Base-by-base conservation (phyloP, 2,113 vertebrate genomes). In the Mirza zaza region DNA sequence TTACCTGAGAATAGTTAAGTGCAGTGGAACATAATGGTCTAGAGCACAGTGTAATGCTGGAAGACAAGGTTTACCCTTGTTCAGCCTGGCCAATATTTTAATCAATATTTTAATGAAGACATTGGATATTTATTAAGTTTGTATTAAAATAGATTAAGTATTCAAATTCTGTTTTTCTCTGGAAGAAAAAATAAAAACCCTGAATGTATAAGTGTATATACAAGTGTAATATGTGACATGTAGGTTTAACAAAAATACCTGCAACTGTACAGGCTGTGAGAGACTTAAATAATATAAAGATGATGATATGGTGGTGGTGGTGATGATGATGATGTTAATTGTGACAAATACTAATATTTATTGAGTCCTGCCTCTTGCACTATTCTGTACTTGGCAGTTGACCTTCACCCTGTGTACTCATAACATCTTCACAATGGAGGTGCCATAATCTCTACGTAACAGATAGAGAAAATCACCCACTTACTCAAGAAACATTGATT, bases 71-170 rank as follows among this genome's bases (percentile, higher is more conserved):
- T 77, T 61, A 50, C 14, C 21, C 23, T 3, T 84, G 8, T 77
- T 87, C 27, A 29, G 52, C 14, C 63, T 65, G 61, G 20, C 39
- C 52, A 68, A n/a, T 77, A 39, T 63, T 92, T 94, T 90, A 91
- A 73, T 93, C n/a, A 48, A 21, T 63, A 86, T 55, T 92, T 95
- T 97, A 39, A 67, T 67, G 34, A 93, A 86, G 27, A 83, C 15
- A 61, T 23, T 63, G 15, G 17, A 32, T 79, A 8, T 57, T 82
- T 91, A 63, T 81, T 85, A 81, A 67, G 18, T 84, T 85, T 90
- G 34, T 2, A 67, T 20, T 79, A 11, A 92, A 45, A 75, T 7
- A 61, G 9, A 91, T 25, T 89, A 90, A 87, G 25, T 86, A 25
- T 70, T 77, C 6, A 73, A 29, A 89, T 55, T 55, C 5, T 76